These are phyloP conservation scores for Chauna torquata DNA, from an alignment of 2,113 vertebrate genomes.

Conservation along the genomic window DNA sequence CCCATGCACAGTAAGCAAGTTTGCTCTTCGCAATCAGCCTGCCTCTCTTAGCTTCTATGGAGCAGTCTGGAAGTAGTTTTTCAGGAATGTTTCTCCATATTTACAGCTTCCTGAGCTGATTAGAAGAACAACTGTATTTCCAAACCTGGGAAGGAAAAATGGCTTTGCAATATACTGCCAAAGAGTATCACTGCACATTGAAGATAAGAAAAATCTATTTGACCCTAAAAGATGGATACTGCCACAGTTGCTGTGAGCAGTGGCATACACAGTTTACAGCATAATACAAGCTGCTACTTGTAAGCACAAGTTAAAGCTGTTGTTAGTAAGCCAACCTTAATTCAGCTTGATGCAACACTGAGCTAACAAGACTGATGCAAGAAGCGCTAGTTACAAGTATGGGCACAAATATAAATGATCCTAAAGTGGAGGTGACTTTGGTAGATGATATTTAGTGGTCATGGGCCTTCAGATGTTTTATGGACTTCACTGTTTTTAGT, in stretches of 20 bases:
- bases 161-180: neutral
- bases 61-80: neutral
- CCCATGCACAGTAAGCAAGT: neutral
- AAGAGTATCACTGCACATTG: neutral
- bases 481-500: neutral
- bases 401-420: neutral
- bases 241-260: neutral
- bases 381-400: neutral
- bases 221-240: neutral
- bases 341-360: neutral
- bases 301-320: neutral
- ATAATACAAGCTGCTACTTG: neutral
- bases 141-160: neutral
- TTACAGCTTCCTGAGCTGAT: neutral
- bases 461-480: neutral
- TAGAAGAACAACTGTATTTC: neutral
- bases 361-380: neutral
- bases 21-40: neutral
- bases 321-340: neutral
- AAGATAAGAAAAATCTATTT: neutral
- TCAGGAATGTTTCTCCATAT: neutral
- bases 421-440: neutral
- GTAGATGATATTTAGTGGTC: neutral
- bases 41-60: neutral
- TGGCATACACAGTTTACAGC: neutral